Percentiles rank a stretch among this genome's conserved stretches.
Evolutionary conservation across 2,888 invertebrate genomes (phyloP).

Genomic region (Stegana nigrithorax): DNA sequence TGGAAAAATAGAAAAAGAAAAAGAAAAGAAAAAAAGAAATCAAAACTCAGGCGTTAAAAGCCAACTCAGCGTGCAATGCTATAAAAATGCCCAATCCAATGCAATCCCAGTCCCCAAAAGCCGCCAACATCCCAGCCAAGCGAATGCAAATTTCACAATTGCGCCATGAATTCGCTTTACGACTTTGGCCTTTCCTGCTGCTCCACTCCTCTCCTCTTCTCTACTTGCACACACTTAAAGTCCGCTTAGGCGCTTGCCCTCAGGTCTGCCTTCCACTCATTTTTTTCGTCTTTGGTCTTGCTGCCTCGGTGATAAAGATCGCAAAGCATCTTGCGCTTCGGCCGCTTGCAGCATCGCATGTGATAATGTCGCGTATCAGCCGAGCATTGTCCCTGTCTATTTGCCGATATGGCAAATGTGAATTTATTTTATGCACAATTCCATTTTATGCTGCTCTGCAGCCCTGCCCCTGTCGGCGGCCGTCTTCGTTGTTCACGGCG

Average conservation of each 20-base stretch:
- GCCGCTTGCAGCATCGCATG: neutral
- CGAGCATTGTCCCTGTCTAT: neutral
- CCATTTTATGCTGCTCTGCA: too few relatives aligned
- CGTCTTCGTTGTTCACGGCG: too few relatives aligned
- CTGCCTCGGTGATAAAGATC: neutral
- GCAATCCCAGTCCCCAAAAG: too few relatives aligned
- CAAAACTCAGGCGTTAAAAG: neutral
- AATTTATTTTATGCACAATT: neutral
- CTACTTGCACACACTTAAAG: too few relatives aligned
- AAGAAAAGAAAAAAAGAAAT: neutral
- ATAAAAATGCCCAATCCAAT: too few relatives aligned
- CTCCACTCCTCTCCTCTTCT: too few relatives aligned
- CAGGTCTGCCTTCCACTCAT: too few relatives aligned
- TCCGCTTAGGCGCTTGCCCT: neutral
- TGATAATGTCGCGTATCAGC: neutral
- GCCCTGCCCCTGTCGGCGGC: too few relatives aligned
- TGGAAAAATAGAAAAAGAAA: neutral
- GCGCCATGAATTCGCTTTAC: neutral
- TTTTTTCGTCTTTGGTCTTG: too few relatives aligned
- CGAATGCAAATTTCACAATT: conserved; percentile 1
- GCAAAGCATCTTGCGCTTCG: neutral
- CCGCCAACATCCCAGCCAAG: neutral
- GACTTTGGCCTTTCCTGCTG: too few relatives aligned
- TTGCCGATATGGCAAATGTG: neutral
- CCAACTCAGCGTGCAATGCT: neutral